Conservation (phyloP, 2,113 vertebrate genomes). For the Sapajus apella region DNA sequence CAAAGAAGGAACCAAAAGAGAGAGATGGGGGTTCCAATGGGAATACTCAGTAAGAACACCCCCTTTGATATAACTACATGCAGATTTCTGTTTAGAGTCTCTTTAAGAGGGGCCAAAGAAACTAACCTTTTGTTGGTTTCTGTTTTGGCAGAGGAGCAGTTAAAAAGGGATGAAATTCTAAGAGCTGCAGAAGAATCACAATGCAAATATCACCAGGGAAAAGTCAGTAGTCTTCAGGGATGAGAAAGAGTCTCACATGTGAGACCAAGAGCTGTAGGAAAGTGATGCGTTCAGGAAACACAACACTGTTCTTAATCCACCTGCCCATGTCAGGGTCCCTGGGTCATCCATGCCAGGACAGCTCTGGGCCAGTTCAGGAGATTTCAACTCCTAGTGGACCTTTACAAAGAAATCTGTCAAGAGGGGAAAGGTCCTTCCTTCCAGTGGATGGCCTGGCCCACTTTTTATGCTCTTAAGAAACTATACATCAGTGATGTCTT, state of each 20-base stretch:
- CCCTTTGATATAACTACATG: not conserved
- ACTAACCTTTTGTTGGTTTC: not conserved
- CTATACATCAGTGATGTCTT: not conserved
- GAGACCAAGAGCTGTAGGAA: not conserved
- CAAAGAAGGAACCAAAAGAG: not conserved
- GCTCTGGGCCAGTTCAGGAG: not conserved
- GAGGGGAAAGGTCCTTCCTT: not conserved
- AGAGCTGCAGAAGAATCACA: not conserved
- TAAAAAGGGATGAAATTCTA: constrained; percentile 22
- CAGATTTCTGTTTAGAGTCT: constrained; percentile 18
- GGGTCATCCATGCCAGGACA: not conserved
- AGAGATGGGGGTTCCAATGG: not conserved
- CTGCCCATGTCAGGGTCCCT: not conserved
- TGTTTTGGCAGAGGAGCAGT: not conserved
- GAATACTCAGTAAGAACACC: not conserved
- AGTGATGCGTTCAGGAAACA: not conserved
- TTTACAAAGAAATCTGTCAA: not conserved
- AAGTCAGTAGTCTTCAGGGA: not conserved
- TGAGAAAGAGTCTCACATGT: not conserved
- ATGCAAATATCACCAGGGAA: not conserved
- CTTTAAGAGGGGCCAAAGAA: not conserved
- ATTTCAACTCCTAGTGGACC: not conserved
- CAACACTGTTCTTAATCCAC: not conserved
- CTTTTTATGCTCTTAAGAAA: not conserved
- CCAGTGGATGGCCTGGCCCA: not conserved